Base-by-base conservation (phyloP, 2,113 vertebrate genomes). In the Aphyosemion australe region DNA sequence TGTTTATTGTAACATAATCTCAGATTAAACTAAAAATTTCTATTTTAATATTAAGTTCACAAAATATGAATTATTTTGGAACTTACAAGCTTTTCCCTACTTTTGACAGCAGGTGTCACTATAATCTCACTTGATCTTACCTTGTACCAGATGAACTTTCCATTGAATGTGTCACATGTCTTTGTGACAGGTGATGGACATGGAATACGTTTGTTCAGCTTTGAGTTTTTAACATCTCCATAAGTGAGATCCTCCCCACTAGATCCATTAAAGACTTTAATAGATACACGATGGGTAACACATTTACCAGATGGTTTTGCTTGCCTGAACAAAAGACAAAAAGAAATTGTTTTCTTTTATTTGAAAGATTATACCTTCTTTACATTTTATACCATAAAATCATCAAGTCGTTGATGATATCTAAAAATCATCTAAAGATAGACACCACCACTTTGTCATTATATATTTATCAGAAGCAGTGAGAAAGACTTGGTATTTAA, bases 91-190 rank as follows among this genome's bases (percentile, higher is more conserved):
- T 14, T 21, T 26, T 13, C 12, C 14, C n/a, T 6, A 8, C 31
- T 12, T 6, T 16, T 53, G 20, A 14, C 6, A n/a, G 26, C 26
- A 26, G 3, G 26, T 26, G 26, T 26, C 26, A 26, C 26, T 18
- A 6, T 51, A 51, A 46, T 14, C 12, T 32, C 7, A 51, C 14
- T 10, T 46, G 8, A 12, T 5, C 64, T 2, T 76, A 90, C 90
- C 85, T 84, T 88, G 53, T 66, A 66, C 90, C 90, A 91, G 59
- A 20, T 82, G 12, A 74, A 4, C 0, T 1, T 62, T 47, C 88
- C 88, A 0, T 12, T 2, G 2, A 74, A 4, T 0, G 0, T 0
- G 0, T 0, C 0, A 39, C 88, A 90, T 1, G 14, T 43, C 0
- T 8, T 0, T 0, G 0, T 0, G 16, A 72, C 47, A 4, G 0